Percentiles rank a stretch among this genome's conserved stretches.
phyloP scores from a whole-genome alignment of 2,113 vertebrate species.

The Zootoca vivipara region DNA sequence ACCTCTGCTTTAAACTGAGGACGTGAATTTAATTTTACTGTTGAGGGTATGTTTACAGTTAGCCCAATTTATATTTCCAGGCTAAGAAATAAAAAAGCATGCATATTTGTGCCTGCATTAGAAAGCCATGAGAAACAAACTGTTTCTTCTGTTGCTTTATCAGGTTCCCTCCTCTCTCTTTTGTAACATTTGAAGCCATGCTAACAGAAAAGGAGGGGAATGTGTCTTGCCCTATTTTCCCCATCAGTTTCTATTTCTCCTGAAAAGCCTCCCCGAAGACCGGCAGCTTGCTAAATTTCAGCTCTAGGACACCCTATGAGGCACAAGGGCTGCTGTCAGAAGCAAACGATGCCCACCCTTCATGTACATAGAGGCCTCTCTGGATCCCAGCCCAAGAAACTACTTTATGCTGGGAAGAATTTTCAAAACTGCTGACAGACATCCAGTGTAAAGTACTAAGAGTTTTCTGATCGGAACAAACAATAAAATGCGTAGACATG shows the following conservation, averaged over 20 bases:
- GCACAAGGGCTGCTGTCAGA: neutral
- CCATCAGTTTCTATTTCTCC: neutral
- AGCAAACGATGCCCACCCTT: neutral
- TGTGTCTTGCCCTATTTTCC: neutral
- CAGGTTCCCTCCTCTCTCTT: neutral
- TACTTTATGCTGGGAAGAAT: neutral
- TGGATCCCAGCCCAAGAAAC: neutral
- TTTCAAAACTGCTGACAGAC: neutral
- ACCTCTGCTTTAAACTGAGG: neutral
- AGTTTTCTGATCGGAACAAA: neutral
- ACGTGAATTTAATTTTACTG: neutral
- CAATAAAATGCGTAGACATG: neutral
- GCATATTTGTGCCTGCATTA: neutral
- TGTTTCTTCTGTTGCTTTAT: neutral
- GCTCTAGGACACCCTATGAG: neutral
- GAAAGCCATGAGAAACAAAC: neutral
- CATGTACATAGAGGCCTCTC: neutral
- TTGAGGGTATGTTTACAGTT: neutral
- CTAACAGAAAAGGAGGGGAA: neutral
- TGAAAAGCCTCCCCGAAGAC: neutral
- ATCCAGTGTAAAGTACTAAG: neutral
- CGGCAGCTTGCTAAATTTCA: neutral
- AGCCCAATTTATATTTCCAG: neutral
- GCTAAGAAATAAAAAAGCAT: neutral
- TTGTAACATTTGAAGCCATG: no score